Conservation (phyloP, 1,140 invertebrate genomes). For the Lordiphosa mommai region DNA sequence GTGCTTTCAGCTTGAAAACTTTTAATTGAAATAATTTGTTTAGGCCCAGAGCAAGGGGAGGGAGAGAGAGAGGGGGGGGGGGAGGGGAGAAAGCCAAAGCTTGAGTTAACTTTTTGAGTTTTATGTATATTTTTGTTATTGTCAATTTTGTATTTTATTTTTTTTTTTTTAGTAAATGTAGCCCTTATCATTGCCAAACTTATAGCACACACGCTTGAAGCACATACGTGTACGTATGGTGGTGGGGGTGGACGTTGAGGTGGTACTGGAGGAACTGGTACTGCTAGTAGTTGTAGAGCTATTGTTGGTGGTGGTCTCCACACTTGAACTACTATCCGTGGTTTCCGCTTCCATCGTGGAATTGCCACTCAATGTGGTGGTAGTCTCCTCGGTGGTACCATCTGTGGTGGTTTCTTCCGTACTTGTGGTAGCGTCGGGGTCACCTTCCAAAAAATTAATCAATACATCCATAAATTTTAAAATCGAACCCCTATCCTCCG, state of each 20-base stretch:
- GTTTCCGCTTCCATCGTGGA: background rate
- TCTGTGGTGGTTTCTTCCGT: slow-evolving; percentile 2
- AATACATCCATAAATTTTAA: slow-evolving; percentile 51
- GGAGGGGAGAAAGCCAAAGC: background rate
- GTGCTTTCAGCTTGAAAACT: slow-evolving; percentile 59
- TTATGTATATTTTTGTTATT: background rate
- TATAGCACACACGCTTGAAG: slow-evolving; percentile 56
- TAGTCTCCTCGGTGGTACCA: slow-evolving; percentile 18
- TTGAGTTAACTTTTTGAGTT: slow-evolving; percentile 21
- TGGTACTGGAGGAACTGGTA: background rate
- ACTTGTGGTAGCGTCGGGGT: slow-evolving; percentile 23
- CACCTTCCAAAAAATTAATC: slow-evolving; percentile 48
- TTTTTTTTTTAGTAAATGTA: slow-evolving; percentile 30
- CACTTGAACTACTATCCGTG: background rate
- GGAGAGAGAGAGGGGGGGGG: background rate
- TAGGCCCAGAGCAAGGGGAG: slow-evolving; percentile 23
- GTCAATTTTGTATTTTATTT: background rate
- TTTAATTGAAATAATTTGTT: slow-evolving; percentile 76
- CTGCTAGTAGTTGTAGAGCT: background rate
- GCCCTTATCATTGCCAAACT: slow-evolving; percentile 45
- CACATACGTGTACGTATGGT: slow-evolving; percentile 34
- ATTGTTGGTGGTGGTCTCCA: background rate
- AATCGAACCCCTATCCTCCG: slow-evolving; percentile 47
- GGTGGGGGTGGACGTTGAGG: background rate
- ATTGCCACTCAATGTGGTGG: background rate